Evolutionary conservation across 2,113 vertebrate species (phyloP).

Genomic region (Solea senegalensis): DNA sequence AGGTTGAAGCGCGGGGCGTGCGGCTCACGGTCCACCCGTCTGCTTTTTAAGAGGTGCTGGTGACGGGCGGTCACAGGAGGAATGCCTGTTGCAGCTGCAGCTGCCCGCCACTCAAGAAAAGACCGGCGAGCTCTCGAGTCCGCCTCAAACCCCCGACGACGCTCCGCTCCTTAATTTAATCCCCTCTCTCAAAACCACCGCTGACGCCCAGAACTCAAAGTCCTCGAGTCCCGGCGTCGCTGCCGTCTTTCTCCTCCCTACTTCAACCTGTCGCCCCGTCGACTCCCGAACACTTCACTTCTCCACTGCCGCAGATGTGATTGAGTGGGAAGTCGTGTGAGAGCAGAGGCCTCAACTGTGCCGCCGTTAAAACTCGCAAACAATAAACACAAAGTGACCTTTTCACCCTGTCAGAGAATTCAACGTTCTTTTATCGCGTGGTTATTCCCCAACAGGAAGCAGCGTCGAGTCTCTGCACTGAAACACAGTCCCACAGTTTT

Average conservation of each 20-base stretch:
- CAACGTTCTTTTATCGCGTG: not conserved
- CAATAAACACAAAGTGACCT: constrained; percentile 6
- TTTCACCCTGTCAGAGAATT: constrained; percentile 1
- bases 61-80: constrained; percentile 50
- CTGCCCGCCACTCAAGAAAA: constrained; percentile 32
- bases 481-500: no score
- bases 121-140: constrained; percentile 9
- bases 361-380: not conserved
- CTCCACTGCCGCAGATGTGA: constrained; percentile 6
- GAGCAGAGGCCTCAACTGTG: not conserved
- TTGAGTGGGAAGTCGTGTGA: constrained; percentile 18
- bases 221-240: not conserved
- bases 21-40: constrained; percentile 36
- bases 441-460: not conserved
- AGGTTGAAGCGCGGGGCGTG: constrained; percentile 36
- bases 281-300: not conserved
- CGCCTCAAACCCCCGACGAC: constrained; percentile 16
- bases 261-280: not conserved
- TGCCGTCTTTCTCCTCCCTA: not conserved
- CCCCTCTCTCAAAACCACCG: constrained; percentile 18
- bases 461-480: no score
- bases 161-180: constrained; percentile 38
- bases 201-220: constrained; percentile 35
- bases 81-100: constrained; percentile 68
- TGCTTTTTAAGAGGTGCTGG: constrained; percentile 68